These are phyloP conservation scores for Pteropus rufus DNA, from an alignment of 2,797 vertebrate genomes.

Conservation along the genomic window DNA sequence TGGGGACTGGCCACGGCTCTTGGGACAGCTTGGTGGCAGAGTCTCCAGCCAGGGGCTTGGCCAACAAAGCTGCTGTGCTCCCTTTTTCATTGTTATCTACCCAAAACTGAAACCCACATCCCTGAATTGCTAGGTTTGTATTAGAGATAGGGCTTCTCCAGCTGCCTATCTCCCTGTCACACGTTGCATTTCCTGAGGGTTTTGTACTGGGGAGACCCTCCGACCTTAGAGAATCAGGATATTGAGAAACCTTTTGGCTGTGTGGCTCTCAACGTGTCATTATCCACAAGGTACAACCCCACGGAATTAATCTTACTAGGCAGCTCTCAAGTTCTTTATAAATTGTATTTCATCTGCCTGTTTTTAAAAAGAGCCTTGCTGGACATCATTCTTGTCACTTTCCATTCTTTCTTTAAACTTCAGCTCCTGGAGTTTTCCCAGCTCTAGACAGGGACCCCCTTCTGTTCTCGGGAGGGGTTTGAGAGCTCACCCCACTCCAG, in stretches of 20 bases:
- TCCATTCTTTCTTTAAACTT: slow-evolving; percentile 26
- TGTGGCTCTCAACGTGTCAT: background rate
- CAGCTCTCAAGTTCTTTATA: background rate
- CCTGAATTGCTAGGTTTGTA: background rate
- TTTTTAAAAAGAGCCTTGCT: background rate
- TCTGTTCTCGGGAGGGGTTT: background rate
- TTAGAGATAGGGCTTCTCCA: background rate
- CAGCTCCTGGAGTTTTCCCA: background rate
- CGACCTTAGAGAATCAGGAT: background rate
- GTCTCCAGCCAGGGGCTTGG: background rate
- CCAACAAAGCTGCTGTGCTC: background rate
- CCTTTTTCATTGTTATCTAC: background rate
- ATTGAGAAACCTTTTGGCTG: background rate
- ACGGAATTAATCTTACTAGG: background rate
- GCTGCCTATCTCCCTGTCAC: background rate
- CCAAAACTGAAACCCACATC: background rate
- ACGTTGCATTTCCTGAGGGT: background rate
- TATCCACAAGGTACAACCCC: background rate
- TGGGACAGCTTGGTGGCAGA: background rate
- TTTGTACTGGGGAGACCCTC: background rate
- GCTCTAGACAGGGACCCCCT: background rate
- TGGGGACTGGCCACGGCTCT: background rate
- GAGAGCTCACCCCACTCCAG: background rate
- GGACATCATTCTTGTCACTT: slow-evolving; percentile 1
- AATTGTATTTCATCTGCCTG: background rate